Evolutionary conservation across 2,888 invertebrate species (phyloP), one percentile per base, ranked within the genome.

Genomic region (Conistra vaccinii): DNA sequence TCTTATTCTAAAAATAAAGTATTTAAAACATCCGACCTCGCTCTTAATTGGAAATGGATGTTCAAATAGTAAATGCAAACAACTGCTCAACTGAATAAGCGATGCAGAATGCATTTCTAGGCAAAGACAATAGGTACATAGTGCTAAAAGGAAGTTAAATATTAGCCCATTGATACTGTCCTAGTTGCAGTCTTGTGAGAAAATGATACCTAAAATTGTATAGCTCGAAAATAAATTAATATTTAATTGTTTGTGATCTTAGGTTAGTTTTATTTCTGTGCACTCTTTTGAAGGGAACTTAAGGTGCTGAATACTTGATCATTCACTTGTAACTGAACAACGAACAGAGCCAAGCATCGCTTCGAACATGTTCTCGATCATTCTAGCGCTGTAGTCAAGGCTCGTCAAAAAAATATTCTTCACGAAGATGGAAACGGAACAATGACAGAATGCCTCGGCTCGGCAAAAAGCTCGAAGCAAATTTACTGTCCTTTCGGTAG

Each of bases 111-210:
- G 69, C 58, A 73, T 78, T 65, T 69, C 69, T 84, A 73, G 48
- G 66, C 51, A 79, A 73, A 48, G 61, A 62, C 69, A 69, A 68
- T 72, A 69, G 42, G 55, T 63, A 81, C 61, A 58, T 39, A 73
- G 53, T 60, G 48, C 32, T 78, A 55, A 69, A 62, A 73, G 84
- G 67, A 79, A 79, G 66, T 73, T 48, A 58, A 78, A 79, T 73
- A 84, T 74, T 79, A 67, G 61, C 55, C 20, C 20, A 69, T 73
- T 69, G 73, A 51, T 73, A 58, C 39, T 78, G 73, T 67, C 61
- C 84, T 53, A 73, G 69, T 78, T 78, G 42, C 32, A 60, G 53
- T 29, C 26, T 51, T 68, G 42, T 23, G 17, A 39, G 72, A 65
- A 57, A 39, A 53, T 17, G 1, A 20, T 45, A 45, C n/a, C 17